A percentile compares a stretch with the other conserved stretches of the same genome.
Evolutionary conservation across 1,140 invertebrate species (phyloP).

Genomic region (Drosophila repleta): DNA sequence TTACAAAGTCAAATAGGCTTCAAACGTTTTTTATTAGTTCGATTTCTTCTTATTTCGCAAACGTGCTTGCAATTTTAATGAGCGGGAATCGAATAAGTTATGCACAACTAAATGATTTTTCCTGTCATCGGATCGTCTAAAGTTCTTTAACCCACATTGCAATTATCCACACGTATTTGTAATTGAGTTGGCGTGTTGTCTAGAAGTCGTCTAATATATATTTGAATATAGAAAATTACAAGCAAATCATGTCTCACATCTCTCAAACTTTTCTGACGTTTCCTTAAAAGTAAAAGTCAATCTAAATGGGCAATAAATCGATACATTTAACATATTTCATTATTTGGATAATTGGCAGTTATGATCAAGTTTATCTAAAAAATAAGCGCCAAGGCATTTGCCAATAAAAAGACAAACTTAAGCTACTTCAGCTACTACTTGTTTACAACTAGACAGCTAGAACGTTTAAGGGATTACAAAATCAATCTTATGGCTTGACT

Average conservation of each 20-base stretch:
- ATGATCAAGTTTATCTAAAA: slow-evolving; percentile 12
- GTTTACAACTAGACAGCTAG: too few species aligned
- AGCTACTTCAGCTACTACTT: too few species aligned
- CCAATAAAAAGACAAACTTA: neutral
- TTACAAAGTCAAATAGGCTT: slow-evolving; percentile 6
- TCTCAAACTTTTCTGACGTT: neutral
- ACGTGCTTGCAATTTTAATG: slow-evolving; percentile 13
- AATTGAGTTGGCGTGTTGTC: slow-evolving; percentile 35
- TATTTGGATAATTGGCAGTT: slow-evolving; percentile 1
- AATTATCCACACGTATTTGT: slow-evolving; percentile 42
- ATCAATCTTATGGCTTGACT: too few species aligned
- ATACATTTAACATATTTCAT: neutral
- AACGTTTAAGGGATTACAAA: too few species aligned
- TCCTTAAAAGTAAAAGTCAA: slow-evolving; percentile 33
- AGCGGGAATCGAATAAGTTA: neutral
- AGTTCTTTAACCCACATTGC: slow-evolving; percentile 25
- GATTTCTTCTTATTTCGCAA: neutral
- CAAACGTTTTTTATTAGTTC: slow-evolving; percentile 4
- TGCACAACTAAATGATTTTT: neutral
- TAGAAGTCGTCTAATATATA: neutral
- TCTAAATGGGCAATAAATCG: slow-evolving; percentile 1
- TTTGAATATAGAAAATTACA: slow-evolving; percentile 1
- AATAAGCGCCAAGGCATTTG: slow-evolving; percentile 14
- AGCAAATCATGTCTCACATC: slow-evolving; percentile 27
- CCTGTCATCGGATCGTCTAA: slow-evolving; percentile 2